Conservation (phyloP, 2,888 invertebrate species). For the Stenoptilia bipunctidactyla region DNA sequence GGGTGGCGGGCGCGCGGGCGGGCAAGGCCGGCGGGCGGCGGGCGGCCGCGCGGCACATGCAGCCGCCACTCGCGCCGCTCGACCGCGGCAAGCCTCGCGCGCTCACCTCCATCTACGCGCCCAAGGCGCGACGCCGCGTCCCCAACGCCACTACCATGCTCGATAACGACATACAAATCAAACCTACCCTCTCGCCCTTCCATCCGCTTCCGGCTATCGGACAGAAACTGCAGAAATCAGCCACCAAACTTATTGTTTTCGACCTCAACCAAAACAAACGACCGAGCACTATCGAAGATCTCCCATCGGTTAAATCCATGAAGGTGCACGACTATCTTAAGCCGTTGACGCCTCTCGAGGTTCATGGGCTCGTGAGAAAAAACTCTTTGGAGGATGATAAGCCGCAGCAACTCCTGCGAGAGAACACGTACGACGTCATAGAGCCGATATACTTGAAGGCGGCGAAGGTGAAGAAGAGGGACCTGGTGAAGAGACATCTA, state of each 20-base stretch:
- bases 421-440: constrained; percentile 61
- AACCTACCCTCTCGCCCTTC: constrained; percentile 51
- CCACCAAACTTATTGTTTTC: constrained; percentile 53
- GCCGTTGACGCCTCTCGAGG: constrained; percentile 47
- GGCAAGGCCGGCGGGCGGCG: constrained; percentile 23
- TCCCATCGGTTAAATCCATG: constrained; percentile 25
- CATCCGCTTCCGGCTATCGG: constrained; percentile 62
- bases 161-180: constrained; percentile 43
- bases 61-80: constrained; percentile 34
- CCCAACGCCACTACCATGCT: constrained; percentile 58
- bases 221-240: constrained; percentile 37
- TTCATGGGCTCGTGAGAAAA: constrained; percentile 37
- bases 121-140: constrained; percentile 48
- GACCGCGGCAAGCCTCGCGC: constrained; percentile 54
- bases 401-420: constrained; percentile 45
- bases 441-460: constrained; percentile 45
- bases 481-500: constrained; percentile 17
- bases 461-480: constrained; percentile 28
- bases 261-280: constrained; percentile 37
- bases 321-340: constrained; percentile 50
- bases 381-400: constrained; percentile 30
- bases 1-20: constrained; percentile 23
- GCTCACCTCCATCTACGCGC: constrained; percentile 58
- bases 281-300: constrained; percentile 21
- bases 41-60: constrained; percentile 33